Base-by-base conservation (phyloP, 2,113 vertebrate genomes). In the Plestiodon gilberti region DNA sequence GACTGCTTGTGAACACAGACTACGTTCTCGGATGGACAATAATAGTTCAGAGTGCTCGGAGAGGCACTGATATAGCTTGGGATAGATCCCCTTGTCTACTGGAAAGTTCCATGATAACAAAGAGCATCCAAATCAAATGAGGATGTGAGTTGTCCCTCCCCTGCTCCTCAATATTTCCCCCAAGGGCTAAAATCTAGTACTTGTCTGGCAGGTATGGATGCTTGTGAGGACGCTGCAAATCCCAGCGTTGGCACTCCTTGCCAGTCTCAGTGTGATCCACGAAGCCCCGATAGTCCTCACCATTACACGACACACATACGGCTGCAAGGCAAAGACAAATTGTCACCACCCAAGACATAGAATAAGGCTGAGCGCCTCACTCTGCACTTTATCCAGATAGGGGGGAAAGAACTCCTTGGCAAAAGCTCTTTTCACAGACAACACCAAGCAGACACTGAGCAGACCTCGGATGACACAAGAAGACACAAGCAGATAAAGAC, bases 241-340 rank as follows among this genome's bases (percentile, higher is more conserved):
- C 98, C 98, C 98, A 99, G 91, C 99, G 97, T 94, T 99, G 98
- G 92, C 98, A 99, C 94, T 99, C 98, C 0, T 38, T 95, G 55
- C 98, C 98, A 0, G 88, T 98, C 67, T 97, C 96, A 0, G 98
- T 99, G 94, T 93, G 96, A 92, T 99, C 99, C 78, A 99, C 95
- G 0, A 96, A 89, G 0, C 99, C 99, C 0, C 97, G 96, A 94
- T 99, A 99, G 78, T 98, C 97, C 91, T 99, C 99, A 1, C 99
- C 99, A 0, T 99, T 99, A 90, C 99, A 99, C 6, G 95, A 97
- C 90, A 99, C 90, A 59, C 99, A 99, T 3, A 97, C 88, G 1
- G 97, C 99, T 99, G 96, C 82, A 89, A 89, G 82, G 81, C 1
- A 59, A 62, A 20, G 18, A 33, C n/a, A 71, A 30, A 57, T 65